A percentile compares a stretch with the other conserved stretches of the same genome.
These are phyloP conservation scores for Macquaria australasica DNA, from an alignment of 2,113 vertebrate genomes.

Conservation along the genomic window DNA sequence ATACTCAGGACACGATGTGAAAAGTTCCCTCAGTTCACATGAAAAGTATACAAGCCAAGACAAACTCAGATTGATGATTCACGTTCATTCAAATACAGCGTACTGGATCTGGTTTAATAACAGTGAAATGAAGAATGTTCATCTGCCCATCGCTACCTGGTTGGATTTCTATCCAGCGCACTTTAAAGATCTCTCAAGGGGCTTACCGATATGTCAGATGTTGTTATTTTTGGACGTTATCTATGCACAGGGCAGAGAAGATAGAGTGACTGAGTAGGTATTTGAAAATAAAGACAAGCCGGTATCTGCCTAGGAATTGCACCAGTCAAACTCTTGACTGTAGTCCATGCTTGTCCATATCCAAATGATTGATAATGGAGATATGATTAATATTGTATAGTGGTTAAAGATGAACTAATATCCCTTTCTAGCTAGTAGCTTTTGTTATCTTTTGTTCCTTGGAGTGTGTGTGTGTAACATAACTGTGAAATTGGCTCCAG, in stretches of 20 bases:
- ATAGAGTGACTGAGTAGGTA: constrained; percentile 52
- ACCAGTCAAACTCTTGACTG: constrained; percentile 31
- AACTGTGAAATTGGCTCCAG: not conserved
- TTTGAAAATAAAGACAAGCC: constrained; percentile 57
- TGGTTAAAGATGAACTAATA: not conserved
- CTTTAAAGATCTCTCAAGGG: constrained; percentile 36
- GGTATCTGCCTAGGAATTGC: constrained; percentile 33
- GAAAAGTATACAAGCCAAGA: constrained; percentile 41
- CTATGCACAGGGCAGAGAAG: constrained; percentile 40
- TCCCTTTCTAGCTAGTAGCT: not conserved
- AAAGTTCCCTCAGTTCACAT: constrained; percentile 36
- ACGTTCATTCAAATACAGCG: constrained; percentile 23
- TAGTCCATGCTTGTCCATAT: constrained; percentile 21
- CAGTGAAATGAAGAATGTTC: constrained; percentile 48
- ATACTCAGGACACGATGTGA: constrained; percentile 26
- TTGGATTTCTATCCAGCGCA: constrained; percentile 40
- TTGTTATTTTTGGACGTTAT: constrained; percentile 59
- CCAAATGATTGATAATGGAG: constrained; percentile 17
- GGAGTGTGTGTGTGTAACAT: not conserved
- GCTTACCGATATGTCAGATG: constrained; percentile 37
- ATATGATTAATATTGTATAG: not conserved
- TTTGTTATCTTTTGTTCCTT: not conserved
- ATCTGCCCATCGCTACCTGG: constrained; percentile 20
- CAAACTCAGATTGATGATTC: constrained; percentile 45
- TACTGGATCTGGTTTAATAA: constrained; percentile 43